Percentiles rank a stretch among this genome's conserved stretches.
These are phyloP conservation scores for Drosophila nigrodunni DNA, from an alignment of 1,140 invertebrate genomes.

Conservation along the genomic window DNA sequence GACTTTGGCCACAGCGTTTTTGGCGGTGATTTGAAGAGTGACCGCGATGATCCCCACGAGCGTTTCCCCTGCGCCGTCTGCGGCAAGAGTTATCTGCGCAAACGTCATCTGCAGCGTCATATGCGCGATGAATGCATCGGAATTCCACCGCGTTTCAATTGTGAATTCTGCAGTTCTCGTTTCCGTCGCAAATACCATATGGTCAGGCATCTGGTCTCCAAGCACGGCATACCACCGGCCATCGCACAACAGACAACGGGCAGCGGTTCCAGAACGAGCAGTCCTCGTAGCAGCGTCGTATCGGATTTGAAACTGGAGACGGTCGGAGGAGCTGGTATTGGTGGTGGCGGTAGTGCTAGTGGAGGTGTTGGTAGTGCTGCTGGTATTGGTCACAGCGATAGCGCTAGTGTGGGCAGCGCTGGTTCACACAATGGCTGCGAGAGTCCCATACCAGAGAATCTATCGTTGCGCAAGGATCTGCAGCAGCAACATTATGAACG, in stretches of 20 bases:
- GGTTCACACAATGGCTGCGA: slow-evolving; percentile 73
- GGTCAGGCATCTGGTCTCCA: slow-evolving; percentile 86
- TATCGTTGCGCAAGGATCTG: slow-evolving; percentile 77
- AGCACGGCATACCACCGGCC: slow-evolving; percentile 82
- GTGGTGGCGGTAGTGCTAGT: not conserved
- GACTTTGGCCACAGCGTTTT: slow-evolving; percentile 69
- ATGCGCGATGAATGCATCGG: slow-evolving; percentile 88
- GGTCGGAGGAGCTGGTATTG: not conserved
- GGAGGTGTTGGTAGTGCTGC: not conserved
- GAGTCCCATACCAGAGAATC: slow-evolving; percentile 76
- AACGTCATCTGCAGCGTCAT: slow-evolving; percentile 88
- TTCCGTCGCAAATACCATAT: slow-evolving; percentile 88
- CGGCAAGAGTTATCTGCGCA: slow-evolving; percentile 88
- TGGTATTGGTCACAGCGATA: slow-evolving; percentile 42
- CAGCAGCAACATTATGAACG: slow-evolving; percentile 48
- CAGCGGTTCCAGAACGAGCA: slow-evolving; percentile 61
- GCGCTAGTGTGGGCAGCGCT: slow-evolving; percentile 72
- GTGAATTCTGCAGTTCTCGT: slow-evolving; percentile 87
- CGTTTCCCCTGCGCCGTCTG: slow-evolving; percentile 87
- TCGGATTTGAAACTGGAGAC: slow-evolving; percentile 37
- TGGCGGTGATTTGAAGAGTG: slow-evolving; percentile 46
- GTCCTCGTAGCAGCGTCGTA: slow-evolving; percentile 12
- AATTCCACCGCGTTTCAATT: slow-evolving; percentile 88
- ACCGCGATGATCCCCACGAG: slow-evolving; percentile 52
- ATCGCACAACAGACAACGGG: slow-evolving; percentile 79